Conservation (phyloP, 2,888 invertebrate species). For the Coremacera marginata region DNA sequence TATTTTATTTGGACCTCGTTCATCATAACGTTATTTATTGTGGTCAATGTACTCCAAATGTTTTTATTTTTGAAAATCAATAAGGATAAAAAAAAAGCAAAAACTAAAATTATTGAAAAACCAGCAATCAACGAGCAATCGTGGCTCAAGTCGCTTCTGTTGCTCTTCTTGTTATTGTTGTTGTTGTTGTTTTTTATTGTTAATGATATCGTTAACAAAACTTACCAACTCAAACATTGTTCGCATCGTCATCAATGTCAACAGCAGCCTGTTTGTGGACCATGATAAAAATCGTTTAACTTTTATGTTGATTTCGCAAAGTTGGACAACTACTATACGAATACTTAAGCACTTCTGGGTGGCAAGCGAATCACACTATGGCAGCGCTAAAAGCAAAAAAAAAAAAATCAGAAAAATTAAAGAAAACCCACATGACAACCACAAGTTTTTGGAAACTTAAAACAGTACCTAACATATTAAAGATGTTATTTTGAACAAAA, state of each 20-base stretch:
- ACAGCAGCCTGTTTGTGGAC: neutral
- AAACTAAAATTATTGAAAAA: neutral
- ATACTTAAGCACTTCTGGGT: slow-evolving; percentile 59
- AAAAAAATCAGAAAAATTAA: neutral
- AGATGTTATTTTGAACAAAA: too few species aligned
- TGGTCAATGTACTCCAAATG: slow-evolving; percentile 11
- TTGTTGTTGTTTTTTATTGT: neutral
- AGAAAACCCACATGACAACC: neutral
- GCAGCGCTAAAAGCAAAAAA: slow-evolving; percentile 23
- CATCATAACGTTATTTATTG: slow-evolving; percentile 15
- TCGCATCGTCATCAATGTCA: neutral
- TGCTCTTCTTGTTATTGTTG: neutral
- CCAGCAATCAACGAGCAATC: neutral
- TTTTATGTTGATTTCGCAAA: too few species aligned
- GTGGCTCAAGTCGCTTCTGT: neutral
- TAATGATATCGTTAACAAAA: too few species aligned
- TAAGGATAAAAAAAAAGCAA: neutral
- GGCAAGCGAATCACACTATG: slow-evolving; percentile 60
- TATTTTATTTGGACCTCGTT: neutral
- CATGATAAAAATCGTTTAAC: neutral
- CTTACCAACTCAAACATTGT: too few species aligned
- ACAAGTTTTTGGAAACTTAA: too few species aligned
- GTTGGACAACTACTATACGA: too few species aligned
- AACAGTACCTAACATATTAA: too few species aligned
- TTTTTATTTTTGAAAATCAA: too few species aligned